Evolutionary conservation across 2,797 vertebrate species (phyloP).

Genomic region (Chaenodraco wilsoni): DNA sequence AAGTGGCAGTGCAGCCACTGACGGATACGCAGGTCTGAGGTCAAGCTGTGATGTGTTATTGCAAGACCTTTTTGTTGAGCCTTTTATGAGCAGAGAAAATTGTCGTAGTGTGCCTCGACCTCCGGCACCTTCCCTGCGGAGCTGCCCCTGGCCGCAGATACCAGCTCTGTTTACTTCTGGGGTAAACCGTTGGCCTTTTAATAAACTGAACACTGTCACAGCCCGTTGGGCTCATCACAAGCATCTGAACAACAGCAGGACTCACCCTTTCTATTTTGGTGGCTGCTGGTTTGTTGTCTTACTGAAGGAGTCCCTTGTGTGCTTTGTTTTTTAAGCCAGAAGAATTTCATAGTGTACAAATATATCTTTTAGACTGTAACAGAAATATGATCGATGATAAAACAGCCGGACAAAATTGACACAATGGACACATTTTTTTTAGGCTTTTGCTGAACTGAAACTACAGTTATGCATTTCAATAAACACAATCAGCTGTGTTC

Average conservation of each 20-base stretch:
- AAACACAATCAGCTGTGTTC: background rate
- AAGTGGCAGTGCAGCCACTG: background rate
- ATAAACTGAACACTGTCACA: conserved; percentile 64
- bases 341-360: conserved; percentile 1
- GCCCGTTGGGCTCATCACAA: conserved; percentile 22
- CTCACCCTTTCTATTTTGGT: conserved; percentile 18
- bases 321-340: background rate
- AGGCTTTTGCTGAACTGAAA: background rate
- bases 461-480: background rate
- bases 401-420: background rate
- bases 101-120: conserved; percentile 24
- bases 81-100: conserved; percentile 62
- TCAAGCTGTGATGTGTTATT: conserved; percentile 33
- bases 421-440: background rate
- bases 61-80: conserved; percentile 21
- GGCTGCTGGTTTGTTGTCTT: conserved; percentile 26
- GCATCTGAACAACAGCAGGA: conserved; percentile 35
- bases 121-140: conserved; percentile 37
- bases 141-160: conserved; percentile 46
- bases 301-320: background rate
- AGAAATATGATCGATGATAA: conserved; percentile 17
- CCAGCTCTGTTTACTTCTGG: conserved; percentile 70
- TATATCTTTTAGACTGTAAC: background rate
- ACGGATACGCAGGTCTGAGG: conserved; percentile 32
- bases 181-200: conserved; percentile 69